Evolutionary conservation across 1,140 invertebrate species (phyloP), one percentile per base, ranked within the genome.

Genomic region (Pentalonia nigronervosa): DNA sequence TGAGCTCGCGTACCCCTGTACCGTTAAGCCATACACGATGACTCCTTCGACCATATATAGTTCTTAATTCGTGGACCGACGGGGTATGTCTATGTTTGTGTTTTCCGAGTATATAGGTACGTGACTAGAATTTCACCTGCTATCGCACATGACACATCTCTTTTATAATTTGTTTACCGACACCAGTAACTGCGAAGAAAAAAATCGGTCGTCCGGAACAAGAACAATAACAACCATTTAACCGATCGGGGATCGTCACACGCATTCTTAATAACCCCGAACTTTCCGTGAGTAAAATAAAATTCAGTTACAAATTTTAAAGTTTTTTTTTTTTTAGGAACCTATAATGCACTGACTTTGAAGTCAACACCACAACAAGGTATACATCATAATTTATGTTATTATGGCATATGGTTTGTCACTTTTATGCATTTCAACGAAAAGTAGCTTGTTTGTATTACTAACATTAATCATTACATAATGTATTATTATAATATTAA

Each of bases 81-180:
- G 60, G 30, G 60, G 4, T 67, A 25, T 60, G 56, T 60, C 56
- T 60, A 34, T 91, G 41, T 91, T 17, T 92, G n/a, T 92, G 45
- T 92, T 92, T 92, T 36, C 48, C 90, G 47, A 81, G 50, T 23
- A 53, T 53, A 45, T 91, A n/a, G n/a, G n/a, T n/a, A 92, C 90
- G 90, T 92, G 90, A 92, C 67, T 45, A 7, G 67, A 92, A 92
- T 91, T 91, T 76, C 67, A 91, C 41, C 60, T 76, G 30, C 90
- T 34, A 1, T 17, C 7, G 7, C 30, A 53, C 48, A 50, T 50
- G 48, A 4, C 4, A 47, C 7, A 30, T 90, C 21, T 11, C 1
- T 48, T 91, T 76, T 45, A 47, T 91, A 91, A 91, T 91, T 76
- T 76, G 34, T 41, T 91, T 91, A 91, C 56, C 56, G 11, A 45